phyloP scores from a whole-genome alignment of 2,797 vertebrate genomes.

The Thunnus albacares region DNA sequence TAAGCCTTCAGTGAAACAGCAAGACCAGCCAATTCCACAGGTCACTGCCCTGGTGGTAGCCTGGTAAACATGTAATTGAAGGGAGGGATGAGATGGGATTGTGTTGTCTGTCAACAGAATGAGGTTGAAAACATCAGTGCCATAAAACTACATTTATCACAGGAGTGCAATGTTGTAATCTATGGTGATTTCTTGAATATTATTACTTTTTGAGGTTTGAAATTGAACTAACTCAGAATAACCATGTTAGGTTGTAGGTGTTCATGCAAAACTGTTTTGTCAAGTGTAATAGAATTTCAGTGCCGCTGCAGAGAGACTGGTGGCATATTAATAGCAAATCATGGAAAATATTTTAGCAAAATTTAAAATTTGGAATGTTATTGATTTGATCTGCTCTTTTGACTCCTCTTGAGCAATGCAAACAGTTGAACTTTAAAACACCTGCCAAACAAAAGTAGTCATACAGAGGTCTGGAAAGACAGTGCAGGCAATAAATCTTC shows the following conservation, averaged over 20 bases:
- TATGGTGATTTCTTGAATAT: not conserved
- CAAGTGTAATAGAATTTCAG: conserved; percentile 8
- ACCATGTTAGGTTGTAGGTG: not conserved
- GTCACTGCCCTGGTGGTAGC: conserved; percentile 55
- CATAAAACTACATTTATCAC: not conserved
- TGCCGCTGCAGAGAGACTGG: conserved; percentile 6
- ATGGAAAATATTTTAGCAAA: conserved; percentile 24
- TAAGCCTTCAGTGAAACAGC: conserved; percentile 20
- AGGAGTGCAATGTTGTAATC: not conserved
- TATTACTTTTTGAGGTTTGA: not conserved
- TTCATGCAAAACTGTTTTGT: conserved; percentile 4
- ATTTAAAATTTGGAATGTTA: not conserved
- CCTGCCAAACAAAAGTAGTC: conserved; percentile 65
- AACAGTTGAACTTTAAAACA: conserved; percentile 59
- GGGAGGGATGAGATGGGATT: conserved; percentile 42
- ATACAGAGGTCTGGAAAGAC: conserved; percentile 54
- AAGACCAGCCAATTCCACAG: conserved; percentile 60
- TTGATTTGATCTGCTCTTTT: conserved; percentile 37
- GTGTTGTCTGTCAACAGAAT: conserved; percentile 49
- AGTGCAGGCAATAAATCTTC: conserved; percentile 77
- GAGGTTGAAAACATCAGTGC: conserved; percentile 8
- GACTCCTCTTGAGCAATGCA: conserved; percentile 32
- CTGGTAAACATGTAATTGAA: conserved; percentile 48
- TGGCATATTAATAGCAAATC: conserved; percentile 23
- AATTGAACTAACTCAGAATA: not conserved